These are phyloP conservation scores for Hypothenemus hampei DNA, from an alignment of 1,140 invertebrate species.

Conservation along the genomic window DNA sequence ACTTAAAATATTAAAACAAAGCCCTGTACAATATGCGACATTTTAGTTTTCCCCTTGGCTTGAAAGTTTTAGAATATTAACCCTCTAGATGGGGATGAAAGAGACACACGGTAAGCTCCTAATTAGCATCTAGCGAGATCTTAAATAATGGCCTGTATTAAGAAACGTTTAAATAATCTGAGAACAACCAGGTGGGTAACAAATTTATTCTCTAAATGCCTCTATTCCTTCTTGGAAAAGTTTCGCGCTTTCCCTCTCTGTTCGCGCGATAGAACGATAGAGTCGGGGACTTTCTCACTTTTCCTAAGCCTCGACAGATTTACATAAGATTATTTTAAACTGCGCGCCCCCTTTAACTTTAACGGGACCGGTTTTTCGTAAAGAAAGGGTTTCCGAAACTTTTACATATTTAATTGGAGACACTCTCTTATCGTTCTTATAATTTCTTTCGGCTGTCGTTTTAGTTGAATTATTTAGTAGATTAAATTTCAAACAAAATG, in stretches of 20 bases:
- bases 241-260: constrained; percentile 10
- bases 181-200: constrained; percentile 44
- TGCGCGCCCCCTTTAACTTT: constrained; percentile 40
- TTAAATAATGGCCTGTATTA: constrained; percentile 46
- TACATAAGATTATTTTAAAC: constrained; percentile 45
- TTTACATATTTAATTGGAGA: constrained; percentile 41
- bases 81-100: constrained; percentile 27
- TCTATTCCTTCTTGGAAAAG: constrained; percentile 40
- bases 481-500: constrained; percentile 14
- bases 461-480: constrained; percentile 28
- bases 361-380: constrained; percentile 33
- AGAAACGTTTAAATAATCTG: constrained; percentile 47
- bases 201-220: constrained; percentile 44
- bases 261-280: too few species aligned
- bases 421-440: constrained; percentile 30
- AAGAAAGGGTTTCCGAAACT: constrained; percentile 36
- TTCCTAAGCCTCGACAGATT: constrained; percentile 39
- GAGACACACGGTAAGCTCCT: constrained; percentile 34
- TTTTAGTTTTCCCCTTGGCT: constrained; percentile 9
- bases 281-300: constrained; percentile 22
- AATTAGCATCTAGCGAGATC: constrained; percentile 43
- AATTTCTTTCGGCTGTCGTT: constrained; percentile 28
- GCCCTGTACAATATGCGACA: constrained; percentile 16
- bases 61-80: constrained; percentile 23
- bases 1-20: constrained; percentile 1